A percentile compares a stretch with the other conserved stretches of the same genome.
phyloP scores from a whole-genome alignment of 1,140 invertebrate species.

The Chymomyza costata region DNA sequence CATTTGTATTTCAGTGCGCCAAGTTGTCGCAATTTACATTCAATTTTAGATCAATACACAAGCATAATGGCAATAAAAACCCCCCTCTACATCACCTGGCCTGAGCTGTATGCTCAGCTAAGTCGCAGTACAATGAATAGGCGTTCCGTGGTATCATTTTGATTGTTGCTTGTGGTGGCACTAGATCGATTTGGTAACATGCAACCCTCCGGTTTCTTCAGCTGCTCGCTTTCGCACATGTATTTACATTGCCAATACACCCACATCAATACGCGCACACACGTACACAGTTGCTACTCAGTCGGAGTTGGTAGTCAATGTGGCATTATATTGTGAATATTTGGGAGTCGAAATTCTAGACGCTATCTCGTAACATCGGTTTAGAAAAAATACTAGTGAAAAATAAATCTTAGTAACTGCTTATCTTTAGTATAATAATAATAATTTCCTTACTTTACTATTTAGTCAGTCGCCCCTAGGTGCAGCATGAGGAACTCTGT shows the following conservation, averaged over 20 bases:
- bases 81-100: not conserved
- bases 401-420: no score
- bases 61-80: slow-evolving; percentile 33
- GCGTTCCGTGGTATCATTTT: slow-evolving; percentile 47
- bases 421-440: no score
- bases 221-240: slow-evolving; percentile 49
- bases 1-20: slow-evolving; percentile 3
- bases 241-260: slow-evolving; percentile 32
- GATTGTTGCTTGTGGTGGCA: slow-evolving; percentile 41
- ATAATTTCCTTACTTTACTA: no score
- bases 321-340: no score
- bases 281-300: no score
- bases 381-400: no score
- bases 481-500: no score
- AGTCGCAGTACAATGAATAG: slow-evolving; percentile 31
- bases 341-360: no score
- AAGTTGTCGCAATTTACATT: slow-evolving; percentile 52
- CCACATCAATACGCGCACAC: not conserved
- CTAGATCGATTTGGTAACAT: slow-evolving; percentile 45
- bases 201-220: slow-evolving; percentile 24
- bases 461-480: no score
- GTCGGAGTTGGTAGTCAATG: no score
- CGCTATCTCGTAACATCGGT: no score
- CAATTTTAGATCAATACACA: slow-evolving; percentile 57
- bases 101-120: not conserved